Base-by-base conservation (phyloP, 2,888 invertebrate species). In the Diplolepis rosae region DNA sequence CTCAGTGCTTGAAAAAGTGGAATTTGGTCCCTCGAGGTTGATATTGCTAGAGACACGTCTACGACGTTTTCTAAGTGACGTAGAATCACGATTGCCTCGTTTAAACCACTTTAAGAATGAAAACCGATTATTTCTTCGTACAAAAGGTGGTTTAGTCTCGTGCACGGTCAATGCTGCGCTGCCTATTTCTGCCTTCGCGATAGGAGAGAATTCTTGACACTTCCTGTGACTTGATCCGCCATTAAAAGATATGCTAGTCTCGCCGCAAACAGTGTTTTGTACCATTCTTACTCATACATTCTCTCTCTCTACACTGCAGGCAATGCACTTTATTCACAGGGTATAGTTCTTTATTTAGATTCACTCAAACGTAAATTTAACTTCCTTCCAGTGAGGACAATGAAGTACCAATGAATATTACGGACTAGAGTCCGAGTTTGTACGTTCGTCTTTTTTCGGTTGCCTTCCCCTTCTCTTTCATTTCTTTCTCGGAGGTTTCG, bases 101-200 rank as follows among this genome's bases (percentile, higher is more conserved):
- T 92, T 93, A 85, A 95, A 92, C 95, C 95, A 95, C 89, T 92
- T 92, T 84, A 94, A 91, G 84, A 95, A 90, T 69, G 94, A 93
- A 83, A 92, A 92, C 90, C 91, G 84, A 89, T 90, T 83, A 68
- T 70, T 73, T 52, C 76, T 61, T 24, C 74, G 78, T 4, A 39
- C 39, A 39, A 39, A 61, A 61, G 61, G 39, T 50, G 50, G 24
- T 27, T 24, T 50, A 45, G 71, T 68, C 61, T 77, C 78, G 35
- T 70, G 69, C 28, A 54, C 66, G 68, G 66, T 54, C 70, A 51
- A 73, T 72, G 72, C 76, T 73, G 68, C 71, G 28, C 68, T 51
- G 73, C 72, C 75, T 75, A 75, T 76, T 76, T 76, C 78, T 54
- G 75, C 71, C 68, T 73, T 66, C 77, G 77, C 78, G 70, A 71